A percentile compares a stretch with the other conserved stretches of the same genome.
Conservation (phyloP, 2,888 invertebrate genomes). For the Agriopis aurantiaria region DNA sequence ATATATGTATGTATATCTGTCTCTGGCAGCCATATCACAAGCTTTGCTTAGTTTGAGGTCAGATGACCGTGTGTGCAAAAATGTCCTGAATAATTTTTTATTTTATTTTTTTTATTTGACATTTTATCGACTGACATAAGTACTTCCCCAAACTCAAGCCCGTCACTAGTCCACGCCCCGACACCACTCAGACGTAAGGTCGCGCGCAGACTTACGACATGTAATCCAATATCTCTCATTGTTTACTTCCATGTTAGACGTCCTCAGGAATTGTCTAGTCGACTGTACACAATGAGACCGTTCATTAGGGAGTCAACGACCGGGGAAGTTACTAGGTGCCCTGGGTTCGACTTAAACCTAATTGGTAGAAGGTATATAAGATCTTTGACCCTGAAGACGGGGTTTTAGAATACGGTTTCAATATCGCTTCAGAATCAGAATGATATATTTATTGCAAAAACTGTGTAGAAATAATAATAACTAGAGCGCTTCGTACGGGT, state of each 20-base stretch:
- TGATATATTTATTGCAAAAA: too few species aligned
- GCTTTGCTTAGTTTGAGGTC: too few species aligned
- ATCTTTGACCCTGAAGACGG: not conserved
- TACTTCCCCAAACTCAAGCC: not conserved
- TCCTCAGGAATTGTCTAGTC: conserved; percentile 28
- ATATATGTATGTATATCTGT: too few species aligned
- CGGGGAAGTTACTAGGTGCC: conserved; percentile 11
- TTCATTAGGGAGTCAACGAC: conserved; percentile 15
- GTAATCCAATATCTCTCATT: conserved; percentile 21
- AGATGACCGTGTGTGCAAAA: too few species aligned
- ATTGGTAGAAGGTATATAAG: not conserved
- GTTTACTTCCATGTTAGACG: conserved; percentile 32
- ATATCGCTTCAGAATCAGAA: not conserved
- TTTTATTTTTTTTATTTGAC: too few species aligned
- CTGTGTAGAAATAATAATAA: too few species aligned
- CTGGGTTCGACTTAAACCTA: not conserved
- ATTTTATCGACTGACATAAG: not conserved
- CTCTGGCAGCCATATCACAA: too few species aligned
- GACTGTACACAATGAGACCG: conserved; percentile 12
- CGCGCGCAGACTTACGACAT: conserved; percentile 41
- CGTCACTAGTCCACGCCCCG: conserved; percentile 40
- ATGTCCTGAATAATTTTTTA: too few species aligned
- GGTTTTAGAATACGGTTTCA: not conserved
- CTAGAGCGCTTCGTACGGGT: too few species aligned
- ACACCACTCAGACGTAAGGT: conserved; percentile 58